Evolutionary conservation across 2,888 invertebrate species (phyloP), one percentile per base, ranked within the genome.

Genomic region (Chirona hameri): DNA sequence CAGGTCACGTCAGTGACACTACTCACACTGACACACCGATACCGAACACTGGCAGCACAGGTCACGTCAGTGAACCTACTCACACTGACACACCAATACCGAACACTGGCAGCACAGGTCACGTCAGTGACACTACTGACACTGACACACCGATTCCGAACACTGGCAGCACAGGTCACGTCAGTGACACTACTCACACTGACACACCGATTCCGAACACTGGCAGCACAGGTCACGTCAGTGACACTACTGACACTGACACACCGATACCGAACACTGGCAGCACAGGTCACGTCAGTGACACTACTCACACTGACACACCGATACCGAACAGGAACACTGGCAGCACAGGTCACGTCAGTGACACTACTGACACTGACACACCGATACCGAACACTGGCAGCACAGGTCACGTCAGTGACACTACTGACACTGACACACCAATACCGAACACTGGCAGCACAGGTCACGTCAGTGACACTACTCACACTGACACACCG

Each of bases 291-390:
- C 39, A 39, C 39, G 39, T 39, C 7, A 39, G 39, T 39, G 39
- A 39, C 39, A 39, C 39, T 39, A 7, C 39, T 97, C 96, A 98
- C 96, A 86, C 96, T 96, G 52, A n/a, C n/a, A n/a, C n/a, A n/a
- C 97, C 97, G 86, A 98, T 95, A 21, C 98, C 98, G 88, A 98
- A 98, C 12, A 96, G n/a, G n/a, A n/a, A n/a, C n/a, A n/a, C 98
- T 96, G 39, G 39, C 39, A 2, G 39, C 39, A 39, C 39, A 39
- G 39, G 39, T 39, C 39, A 39, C 39, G 39, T 39, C 7, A 39
- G 39, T 39, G 39, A 39, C 39, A 39, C 39, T 39, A 7, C 39
- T 7, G n/a, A n/a, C n/a, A n/a, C n/a, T n/a, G n/a, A n/a, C n/a
- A n/a, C 4, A 39, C 97, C 97, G 86, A 98, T 95, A 21, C 98